Base-by-base conservation (phyloP, 2,113 vertebrate species). In the Rhinopomastus cyanomelas region DNA sequence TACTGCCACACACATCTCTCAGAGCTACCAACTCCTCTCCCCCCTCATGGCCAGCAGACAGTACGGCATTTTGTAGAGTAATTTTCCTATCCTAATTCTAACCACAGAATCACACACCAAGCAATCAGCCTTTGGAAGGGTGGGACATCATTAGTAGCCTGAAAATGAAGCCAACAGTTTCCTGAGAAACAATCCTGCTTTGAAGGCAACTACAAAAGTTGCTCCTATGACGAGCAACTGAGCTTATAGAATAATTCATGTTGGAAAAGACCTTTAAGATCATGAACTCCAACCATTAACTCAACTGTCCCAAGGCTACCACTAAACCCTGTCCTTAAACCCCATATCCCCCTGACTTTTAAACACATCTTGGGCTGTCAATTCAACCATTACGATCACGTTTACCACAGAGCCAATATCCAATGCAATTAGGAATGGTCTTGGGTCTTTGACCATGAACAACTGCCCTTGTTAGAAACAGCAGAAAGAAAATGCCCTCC, bases 391-490 rank as follows among this genome's bases (percentile, higher is more conserved):
- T 39, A 39, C n/a, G 23, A 18, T 19, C 64, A 17, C 27, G 21
- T 61, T 34, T 69, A 29, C 29, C 55, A 39, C 25, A 42, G 16
- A 57, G 19, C 30, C 39, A 72, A 29, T 25, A 49, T 5, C 22
- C n/a, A 60, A 14, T 6, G 12, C 23, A 19, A n/a, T 36, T n/a
- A 36, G 65, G 36, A 39, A 48, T 26, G 14, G 16, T 67, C 61
- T 39, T 34, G 36, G 29, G 27, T 48, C 44, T 60, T 64, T 0
- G 0, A 68, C 27, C 53, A 53, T 1, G 1, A 76, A 26, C 19
- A 76, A 13, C 5, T 27, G 9, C 4, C 29, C n/a, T 60, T 29
- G 32, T 6, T 8, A 65, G 68, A 81, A 87, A 71, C 5, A 78
- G 25, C 21, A 64, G 19, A 12, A 48, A 56, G 36, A 71, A 88